phyloP scores from a whole-genome alignment of 2,113 vertebrate species.

The Oncorhynchus clarkii region DNA sequence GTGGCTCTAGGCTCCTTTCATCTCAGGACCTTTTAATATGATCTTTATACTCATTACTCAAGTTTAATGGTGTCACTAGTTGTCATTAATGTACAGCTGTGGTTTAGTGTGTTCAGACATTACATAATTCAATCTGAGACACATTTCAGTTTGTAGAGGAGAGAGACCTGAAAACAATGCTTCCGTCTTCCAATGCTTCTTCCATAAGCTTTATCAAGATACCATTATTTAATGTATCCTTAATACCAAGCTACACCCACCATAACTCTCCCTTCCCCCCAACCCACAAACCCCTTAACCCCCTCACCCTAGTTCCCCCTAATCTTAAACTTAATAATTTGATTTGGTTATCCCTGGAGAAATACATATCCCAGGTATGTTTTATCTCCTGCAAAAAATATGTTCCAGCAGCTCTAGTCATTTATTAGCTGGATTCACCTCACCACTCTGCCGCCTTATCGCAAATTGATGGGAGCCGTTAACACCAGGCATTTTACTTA shows the following conservation, averaged over 20 bases:
- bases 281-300: background rate
- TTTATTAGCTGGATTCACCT: conserved; percentile 81
- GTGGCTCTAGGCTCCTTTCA: background rate
- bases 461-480: conserved; percentile 76
- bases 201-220: background rate
- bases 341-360: conserved; percentile 67
- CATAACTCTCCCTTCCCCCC: background rate
- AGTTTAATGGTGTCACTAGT: background rate
- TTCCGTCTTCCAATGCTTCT: background rate
- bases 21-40: background rate
- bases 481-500: conserved; percentile 69
- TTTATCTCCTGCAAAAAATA: conserved; percentile 68
- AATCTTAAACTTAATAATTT: conserved; percentile 61
- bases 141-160: too few species aligned
- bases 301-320: conserved; percentile 3
- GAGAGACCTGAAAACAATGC: too few species aligned
- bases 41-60: background rate
- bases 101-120: background rate
- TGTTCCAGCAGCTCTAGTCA: conserved; percentile 65
- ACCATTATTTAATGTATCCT: background rate
- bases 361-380: conserved; percentile 75
- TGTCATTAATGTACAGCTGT: background rate
- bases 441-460: conserved; percentile 76
- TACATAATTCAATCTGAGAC: background rate
- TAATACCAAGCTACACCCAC: background rate